These are phyloP conservation scores for Mellilla xanthometata DNA, from an alignment of 2,888 invertebrate genomes.

Conservation along the genomic window DNA sequence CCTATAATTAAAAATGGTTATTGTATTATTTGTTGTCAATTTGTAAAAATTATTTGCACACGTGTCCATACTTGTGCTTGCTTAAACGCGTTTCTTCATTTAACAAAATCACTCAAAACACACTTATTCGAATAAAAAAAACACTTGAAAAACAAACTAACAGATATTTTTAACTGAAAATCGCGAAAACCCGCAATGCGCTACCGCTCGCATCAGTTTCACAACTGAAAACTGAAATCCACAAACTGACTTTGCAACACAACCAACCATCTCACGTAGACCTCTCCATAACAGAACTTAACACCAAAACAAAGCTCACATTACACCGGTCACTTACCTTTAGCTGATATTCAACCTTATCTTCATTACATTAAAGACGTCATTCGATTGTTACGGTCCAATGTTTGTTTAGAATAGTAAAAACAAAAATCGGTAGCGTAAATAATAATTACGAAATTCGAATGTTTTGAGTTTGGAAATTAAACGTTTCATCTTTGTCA, in stretches of 20 bases:
- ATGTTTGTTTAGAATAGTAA: slow-evolving; percentile 16
- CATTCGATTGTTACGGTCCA: neutral
- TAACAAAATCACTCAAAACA: no score
- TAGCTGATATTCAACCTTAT: slow-evolving; percentile 5
- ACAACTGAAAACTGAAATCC: slow-evolving; percentile 55
- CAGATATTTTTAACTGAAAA: neutral
- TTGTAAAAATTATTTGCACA: no score
- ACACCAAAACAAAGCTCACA: slow-evolving; percentile 6
- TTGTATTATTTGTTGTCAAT: no score
- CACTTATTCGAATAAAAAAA: no score
- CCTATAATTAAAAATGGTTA: no score
- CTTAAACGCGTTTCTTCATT: no score
- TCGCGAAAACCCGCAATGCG: slow-evolving; percentile 44
- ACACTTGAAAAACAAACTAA: no score
- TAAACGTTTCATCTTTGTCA: neutral
- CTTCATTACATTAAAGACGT: neutral
- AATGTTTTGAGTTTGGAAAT: slow-evolving; percentile 13
- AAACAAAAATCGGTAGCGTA: slow-evolving; percentile 22
- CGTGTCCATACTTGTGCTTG: no score
- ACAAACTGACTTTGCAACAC: slow-evolving; percentile 33
- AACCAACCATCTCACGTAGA: slow-evolving; percentile 29
- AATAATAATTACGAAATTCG: slow-evolving; percentile 31
- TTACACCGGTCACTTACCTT: slow-evolving; percentile 7
- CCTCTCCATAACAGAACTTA: slow-evolving; percentile 10
- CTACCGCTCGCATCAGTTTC: slow-evolving; percentile 40